phyloP scores from a whole-genome alignment of 1,140 invertebrate species.

The Battus philenor region DNA sequence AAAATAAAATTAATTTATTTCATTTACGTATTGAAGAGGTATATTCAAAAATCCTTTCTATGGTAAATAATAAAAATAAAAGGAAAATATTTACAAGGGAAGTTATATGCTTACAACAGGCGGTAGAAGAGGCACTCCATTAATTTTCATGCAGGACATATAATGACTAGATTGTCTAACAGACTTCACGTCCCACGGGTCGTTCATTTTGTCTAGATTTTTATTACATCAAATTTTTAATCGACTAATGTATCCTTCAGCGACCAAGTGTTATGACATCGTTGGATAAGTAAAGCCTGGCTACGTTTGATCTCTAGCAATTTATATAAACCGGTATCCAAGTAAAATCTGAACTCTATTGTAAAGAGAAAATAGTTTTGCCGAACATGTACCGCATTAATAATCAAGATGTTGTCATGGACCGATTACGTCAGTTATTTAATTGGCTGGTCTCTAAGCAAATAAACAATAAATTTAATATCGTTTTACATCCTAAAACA shows the following conservation, averaged over 20 bases:
- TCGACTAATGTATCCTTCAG: not conserved
- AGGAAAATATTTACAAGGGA: constrained; percentile 23
- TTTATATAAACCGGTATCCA: too few species aligned
- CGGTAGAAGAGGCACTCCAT: constrained; percentile 78
- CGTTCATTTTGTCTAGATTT: constrained; percentile 52
- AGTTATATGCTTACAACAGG: constrained; percentile 79
- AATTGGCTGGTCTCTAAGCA: constrained; percentile 15
- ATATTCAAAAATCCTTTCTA: too few species aligned
- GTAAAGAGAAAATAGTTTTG: constrained; percentile 29
- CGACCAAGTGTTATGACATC: not conserved
- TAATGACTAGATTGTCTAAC: constrained; percentile 64
- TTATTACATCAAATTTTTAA: constrained; percentile 16
- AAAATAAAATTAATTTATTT: too few species aligned
- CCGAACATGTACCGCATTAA: constrained; percentile 21
- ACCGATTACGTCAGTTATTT: constrained; percentile 39
- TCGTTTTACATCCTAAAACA: too few species aligned
- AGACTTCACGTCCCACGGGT: constrained; percentile 67
- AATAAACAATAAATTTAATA: too few species aligned
- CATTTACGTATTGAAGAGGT: too few species aligned
- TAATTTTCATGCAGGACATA: constrained; percentile 79
- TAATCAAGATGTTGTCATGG: constrained; percentile 53
- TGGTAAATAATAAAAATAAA: too few species aligned
- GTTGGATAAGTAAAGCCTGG: not conserved
- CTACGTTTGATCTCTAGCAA: not conserved
- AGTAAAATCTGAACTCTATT: constrained; percentile 17